Evolutionary conservation across 2,113 vertebrate species (phyloP), one percentile per base, ranked within the genome.

Genomic region (Salvelinus fontinalis): DNA sequence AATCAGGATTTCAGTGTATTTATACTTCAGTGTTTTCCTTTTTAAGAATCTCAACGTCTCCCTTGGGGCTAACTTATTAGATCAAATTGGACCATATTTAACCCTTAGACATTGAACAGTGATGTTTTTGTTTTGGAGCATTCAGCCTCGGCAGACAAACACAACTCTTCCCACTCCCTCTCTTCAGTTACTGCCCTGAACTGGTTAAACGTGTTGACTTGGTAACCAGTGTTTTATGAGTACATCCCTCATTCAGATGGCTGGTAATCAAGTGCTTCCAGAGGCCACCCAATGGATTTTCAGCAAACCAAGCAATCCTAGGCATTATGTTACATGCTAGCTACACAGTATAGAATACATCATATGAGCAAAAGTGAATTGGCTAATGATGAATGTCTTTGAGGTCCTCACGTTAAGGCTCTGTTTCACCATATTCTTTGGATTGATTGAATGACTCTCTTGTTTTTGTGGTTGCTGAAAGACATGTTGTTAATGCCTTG

Each of bases 171-270:
- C 29, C 67, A 44, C 39, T 44, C 31, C 27, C 29, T 54, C 49
- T 54, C 67, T 39, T 34, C 31, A 68, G 16, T 34, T 18, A 34
- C 18, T 31, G 29, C 31, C 29, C n/a, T 62, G 20, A 39, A 68
- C 67, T 68, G 31, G 67, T 68, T 16, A 8, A 68, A 39, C 67
- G 16, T 34, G 67, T 68, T 68, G 67, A 5, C 67, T 31, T 68
- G 67, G 67, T 68, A 68, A 44, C 67, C 31, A 5, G 59, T 62
- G 59, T 54, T 54, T 54, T 54, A 54, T 54, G 51, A 24, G 54
- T 57, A 57, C 13, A 62, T 62, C n/a, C 59, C 2, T 22, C n/a
- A 22, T 62, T 62, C 59, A 24, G 59, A 62, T 54, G 51, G 59
- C 20, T 1, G 59, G 8, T 62, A 22, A 62, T 16, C 59, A 62